Percentiles rank a stretch among this genome's conserved stretches.
Conservation (phyloP, 2,113 vertebrate species). For the Spea bombifrons region DNA sequence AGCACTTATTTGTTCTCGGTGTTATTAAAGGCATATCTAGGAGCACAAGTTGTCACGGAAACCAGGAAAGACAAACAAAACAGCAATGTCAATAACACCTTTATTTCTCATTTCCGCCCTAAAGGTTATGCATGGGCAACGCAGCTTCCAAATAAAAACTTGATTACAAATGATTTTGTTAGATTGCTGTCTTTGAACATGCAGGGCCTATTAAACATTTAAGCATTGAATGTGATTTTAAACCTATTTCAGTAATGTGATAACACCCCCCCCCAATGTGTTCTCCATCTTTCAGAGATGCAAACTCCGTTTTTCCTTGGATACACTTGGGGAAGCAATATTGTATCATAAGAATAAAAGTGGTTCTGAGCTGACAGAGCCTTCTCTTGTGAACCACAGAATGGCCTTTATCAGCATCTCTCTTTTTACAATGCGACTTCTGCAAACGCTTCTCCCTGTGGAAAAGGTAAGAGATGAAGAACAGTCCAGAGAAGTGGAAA, state of each 20-base stretch:
- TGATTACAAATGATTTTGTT: conserved; percentile 23
- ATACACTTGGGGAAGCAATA: conserved; percentile 78
- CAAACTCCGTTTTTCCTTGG: conserved; percentile 61
- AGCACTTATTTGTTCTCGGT: conserved; percentile 25
- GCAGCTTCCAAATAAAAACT: conserved; percentile 11
- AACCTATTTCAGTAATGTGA: conserved; percentile 22
- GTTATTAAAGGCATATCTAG: conserved; percentile 11
- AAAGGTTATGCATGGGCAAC: neutral
- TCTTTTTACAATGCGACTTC: conserved; percentile 76
- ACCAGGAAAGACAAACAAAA: conserved; percentile 34
- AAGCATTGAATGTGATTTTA: conserved; percentile 25
- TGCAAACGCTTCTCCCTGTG: conserved; percentile 85
- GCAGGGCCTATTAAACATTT: neutral
- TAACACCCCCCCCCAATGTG: neutral
- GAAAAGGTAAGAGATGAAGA: conserved; percentile 80
- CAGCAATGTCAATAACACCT: conserved; percentile 36
- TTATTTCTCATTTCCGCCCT: conserved; percentile 22
- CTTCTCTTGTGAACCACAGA: conserved; percentile 72
- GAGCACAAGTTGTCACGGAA: conserved; percentile 14
- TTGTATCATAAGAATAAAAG: conserved; percentile 69
- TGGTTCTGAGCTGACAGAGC: conserved; percentile 64
- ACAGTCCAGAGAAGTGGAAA: conserved; percentile 24
- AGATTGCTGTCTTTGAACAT: neutral
- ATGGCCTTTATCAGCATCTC: conserved; percentile 79
- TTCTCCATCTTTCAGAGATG: conserved; percentile 27